phyloP scores from a whole-genome alignment of 2,797 vertebrate genomes.

The Sebastolobus altivelis region DNA sequence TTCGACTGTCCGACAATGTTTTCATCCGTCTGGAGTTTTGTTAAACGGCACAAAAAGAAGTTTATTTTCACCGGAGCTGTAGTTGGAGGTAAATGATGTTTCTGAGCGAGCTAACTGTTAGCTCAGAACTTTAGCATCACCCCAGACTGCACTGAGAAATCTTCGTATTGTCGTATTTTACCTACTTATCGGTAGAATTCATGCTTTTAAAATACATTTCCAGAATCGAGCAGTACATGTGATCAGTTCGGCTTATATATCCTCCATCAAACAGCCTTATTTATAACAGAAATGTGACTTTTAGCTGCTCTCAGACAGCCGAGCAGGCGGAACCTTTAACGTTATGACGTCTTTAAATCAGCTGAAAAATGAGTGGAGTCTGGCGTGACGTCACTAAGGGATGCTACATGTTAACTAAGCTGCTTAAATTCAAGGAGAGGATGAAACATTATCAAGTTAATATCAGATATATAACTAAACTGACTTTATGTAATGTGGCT shows the following conservation, averaged over 20 bases:
- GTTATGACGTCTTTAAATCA: background rate
- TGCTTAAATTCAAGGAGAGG: background rate
- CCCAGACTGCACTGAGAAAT: background rate
- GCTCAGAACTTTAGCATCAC: background rate
- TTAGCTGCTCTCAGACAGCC: too few relatives aligned
- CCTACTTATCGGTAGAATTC: fast-evolving
- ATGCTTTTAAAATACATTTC: fast-evolving
- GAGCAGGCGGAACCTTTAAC: background rate
- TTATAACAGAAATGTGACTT: background rate
- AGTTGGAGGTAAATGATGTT: constrained; percentile 87
- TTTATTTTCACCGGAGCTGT: constrained; percentile 90
- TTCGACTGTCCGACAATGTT: constrained; percentile 83
- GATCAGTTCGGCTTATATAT: background rate
- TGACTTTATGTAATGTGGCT: background rate
- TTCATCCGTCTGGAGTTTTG: constrained; percentile 90
- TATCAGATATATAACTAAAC: background rate
- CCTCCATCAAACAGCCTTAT: fast-evolving
- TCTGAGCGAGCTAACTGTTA: constrained; percentile 5
- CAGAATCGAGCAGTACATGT: fast-evolving
- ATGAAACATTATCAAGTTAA: background rate
- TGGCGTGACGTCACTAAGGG: background rate
- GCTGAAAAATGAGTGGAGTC: background rate
- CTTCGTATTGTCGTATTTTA: fast-evolving
- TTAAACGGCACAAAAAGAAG: constrained; percentile 95
- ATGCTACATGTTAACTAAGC: constrained; percentile 17